Base-by-base conservation (phyloP, 53 echinoderm and acorn worm species). In the Apostichopus leukothele region DNA sequence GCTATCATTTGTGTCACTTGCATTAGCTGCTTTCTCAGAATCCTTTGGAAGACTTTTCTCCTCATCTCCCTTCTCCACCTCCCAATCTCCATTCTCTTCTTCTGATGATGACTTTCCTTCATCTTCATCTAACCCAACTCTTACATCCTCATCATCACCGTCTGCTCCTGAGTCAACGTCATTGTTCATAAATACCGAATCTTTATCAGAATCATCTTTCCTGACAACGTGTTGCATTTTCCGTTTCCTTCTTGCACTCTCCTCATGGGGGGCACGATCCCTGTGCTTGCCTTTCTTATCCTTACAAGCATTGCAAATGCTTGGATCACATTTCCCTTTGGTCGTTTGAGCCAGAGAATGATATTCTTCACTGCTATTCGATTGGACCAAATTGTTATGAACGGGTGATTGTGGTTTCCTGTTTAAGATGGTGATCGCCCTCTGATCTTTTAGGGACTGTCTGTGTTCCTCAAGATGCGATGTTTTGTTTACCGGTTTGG, bases 311-410 rank as follows among this genome's bases (percentile, higher is more conserved):
- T 67, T 27, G 11, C 85, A 85, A 16, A 18, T 67, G 11, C 12
- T 26, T n/a, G 85, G 6, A 14, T 27, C 39, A 67, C 85, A 85
- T 51, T 85, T 85, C 12, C 85, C 85, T 67, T 85, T 85, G 13
- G n/a, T 81, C 26, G 6, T 6, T 20, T 54, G 7, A 20, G 20
- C 60, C 55, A 53, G 19, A 23, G 57, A 83, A 6, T 19, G 23
- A 53, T 54, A 18, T 52, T 55, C 23, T 5, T 54, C 60, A 5
- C 54, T 6, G 39, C 57, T 57, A 7, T 20, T 21, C 54, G 12
- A 16, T 19, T 16, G 57, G 8, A 10, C 10, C 57, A 5, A 57
- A 39, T 39, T 39, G 39, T 39, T 39, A 39, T 39, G 39, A 39
- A 39, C 3, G 9, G 63, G 63, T 63, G 63, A 63, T 63, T 63